Conservation (phyloP, 2,888 invertebrate genomes). For the Sycophila texana region DNA sequence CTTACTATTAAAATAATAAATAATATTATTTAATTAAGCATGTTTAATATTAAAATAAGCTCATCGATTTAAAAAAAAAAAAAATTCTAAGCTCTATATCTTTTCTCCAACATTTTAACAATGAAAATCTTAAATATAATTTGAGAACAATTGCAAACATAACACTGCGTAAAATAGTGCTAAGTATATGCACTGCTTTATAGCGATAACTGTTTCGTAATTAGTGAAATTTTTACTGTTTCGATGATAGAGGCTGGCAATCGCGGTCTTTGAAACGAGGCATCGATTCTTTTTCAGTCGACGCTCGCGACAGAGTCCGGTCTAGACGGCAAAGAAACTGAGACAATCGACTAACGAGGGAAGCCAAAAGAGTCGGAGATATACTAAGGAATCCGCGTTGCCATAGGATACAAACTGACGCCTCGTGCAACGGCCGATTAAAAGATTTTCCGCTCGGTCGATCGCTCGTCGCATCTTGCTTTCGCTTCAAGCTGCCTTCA, state of each 20-base stretch:
- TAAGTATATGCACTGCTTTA: too few species aligned
- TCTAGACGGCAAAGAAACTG: neutral
- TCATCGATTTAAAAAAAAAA: too few species aligned
- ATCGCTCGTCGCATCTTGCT: slow-evolving; percentile 4
- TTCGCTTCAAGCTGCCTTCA: too few species aligned
- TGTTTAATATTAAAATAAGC: too few species aligned
- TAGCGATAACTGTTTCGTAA: neutral
- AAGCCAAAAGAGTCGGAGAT: neutral
- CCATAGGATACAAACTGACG: neutral
- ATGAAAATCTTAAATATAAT: too few species aligned
- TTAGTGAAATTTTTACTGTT: neutral
- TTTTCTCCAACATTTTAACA: too few species aligned
- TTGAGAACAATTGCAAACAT: neutral
- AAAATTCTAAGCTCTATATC: neutral
- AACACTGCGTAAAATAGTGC: neutral
- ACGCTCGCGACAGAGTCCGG: neutral
- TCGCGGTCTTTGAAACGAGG: too few species aligned
- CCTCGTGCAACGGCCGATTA: slow-evolving; percentile 34
- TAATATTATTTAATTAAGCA: too few species aligned
- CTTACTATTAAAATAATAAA: too few species aligned
- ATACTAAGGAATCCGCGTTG: neutral
- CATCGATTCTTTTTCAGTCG: neutral
- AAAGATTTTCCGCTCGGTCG: slow-evolving; percentile 42
- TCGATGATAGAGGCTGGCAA: neutral
- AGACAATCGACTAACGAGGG: neutral